Evolutionary conservation across 2,113 vertebrate genomes (phyloP), one percentile per base, ranked within the genome.

Genomic region (Lethenteron reissneri): DNA sequence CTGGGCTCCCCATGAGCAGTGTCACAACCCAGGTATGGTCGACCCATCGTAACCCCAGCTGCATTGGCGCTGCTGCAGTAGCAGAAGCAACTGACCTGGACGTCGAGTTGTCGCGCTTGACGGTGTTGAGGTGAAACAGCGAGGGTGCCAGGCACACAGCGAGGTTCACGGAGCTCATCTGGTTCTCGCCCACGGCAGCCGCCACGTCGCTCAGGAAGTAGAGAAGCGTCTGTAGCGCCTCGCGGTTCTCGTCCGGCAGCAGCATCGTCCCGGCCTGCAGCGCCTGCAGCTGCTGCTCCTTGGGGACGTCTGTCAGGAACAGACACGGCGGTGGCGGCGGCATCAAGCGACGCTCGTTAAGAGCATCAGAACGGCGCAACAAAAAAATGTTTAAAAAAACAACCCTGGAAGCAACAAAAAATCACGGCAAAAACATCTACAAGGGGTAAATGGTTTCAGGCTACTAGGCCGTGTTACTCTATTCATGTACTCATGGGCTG

Each of bases 161-260:
- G 75, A 90, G 77, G 79, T 84, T 90, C 6, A 86, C 83, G 0
- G 86, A 83, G 0, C 85, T 90, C 87, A 89, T 90, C 79, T 90
- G 87, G 81, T 89, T 90, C 74, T 84, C 84, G 74, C 86, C 78
- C n/a, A 21, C n/a, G 0, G 85, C 86, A 0, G 80, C 85, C 69
- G 87, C 85, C 0, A 88, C 85, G 74, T 90, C 87, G 1, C 86
- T 89, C 69, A 90, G 80, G 79, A 90, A 90, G 79, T 85, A 89
- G 56, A 90, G 82, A 73, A 90, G 74, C 1, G 87, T 87, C 81
- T 90, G 87, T 68, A 90, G 82, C 73, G 88, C 87, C 78, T 90
- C 87, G 13, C 86, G 72, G 80, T 88, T 89, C 80, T 89, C 86
- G 0, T 90, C 87, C 0, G 87, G 86, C 75, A 90, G 81, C 69